Base-by-base conservation (phyloP, 2,888 invertebrate genomes). In the Nudaria mundana region DNA sequence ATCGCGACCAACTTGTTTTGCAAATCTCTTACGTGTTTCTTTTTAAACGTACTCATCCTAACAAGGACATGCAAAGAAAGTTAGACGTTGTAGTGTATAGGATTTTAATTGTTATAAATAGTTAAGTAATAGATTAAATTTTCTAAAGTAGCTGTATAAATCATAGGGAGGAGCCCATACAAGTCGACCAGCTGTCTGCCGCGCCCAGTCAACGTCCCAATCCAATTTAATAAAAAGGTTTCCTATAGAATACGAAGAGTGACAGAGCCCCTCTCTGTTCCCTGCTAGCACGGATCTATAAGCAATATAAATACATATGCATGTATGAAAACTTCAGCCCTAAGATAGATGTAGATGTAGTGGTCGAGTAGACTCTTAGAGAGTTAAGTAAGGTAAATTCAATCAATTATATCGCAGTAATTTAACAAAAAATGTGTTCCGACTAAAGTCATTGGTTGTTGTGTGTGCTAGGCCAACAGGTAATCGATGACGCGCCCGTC, bases 151-250 rank as follows among this genome's bases (percentile, higher is more conserved):
- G 50, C 47, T 37, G 63, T 63, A 75, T 72, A 80, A 79, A 81
- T 80, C 76, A 76, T 76, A 71, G 75, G 76, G 80, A 74, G 66
- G 81, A 79, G 76, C 75, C 86, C 85, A 66, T 85, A 87, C 80
- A 85, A 87, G 74, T 72, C 63, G 47, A 57, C 71, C 84, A 80
- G 81, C 81, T 81, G 84, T 65, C 66, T 57, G 52, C 56, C 63
- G 51, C 61, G 53, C 59, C 51, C 62, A 43, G 34, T 20, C 37
- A 34, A 43, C 36, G 29, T 49, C 52, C 47, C 62, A 60, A 56
- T 66, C 65, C 79, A 85, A 86, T 88, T 80, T 82, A 80, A 81
- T 88, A 84, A 87, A 88, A 88, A 86, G 87, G 87, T 85, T 87
- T 87, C 84, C 76, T 71, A 75, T 81, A 75, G 71, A 75, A 72